Evolutionary conservation across 2,113 vertebrate species (phyloP).

Genomic region (Antechinus stuartii): DNA sequence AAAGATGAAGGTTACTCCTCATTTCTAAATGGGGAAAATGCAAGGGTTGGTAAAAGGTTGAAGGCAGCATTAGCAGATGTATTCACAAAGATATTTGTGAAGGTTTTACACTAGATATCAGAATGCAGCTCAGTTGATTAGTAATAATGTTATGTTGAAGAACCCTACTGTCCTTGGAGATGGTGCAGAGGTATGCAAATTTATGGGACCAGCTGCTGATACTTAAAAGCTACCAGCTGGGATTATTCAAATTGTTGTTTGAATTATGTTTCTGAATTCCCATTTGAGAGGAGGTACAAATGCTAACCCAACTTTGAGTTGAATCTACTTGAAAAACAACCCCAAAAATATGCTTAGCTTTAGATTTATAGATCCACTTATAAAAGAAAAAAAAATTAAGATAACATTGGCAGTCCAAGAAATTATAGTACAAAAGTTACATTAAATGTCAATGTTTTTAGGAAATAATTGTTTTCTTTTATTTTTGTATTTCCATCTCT

Average conservation of each 20-base stretch:
- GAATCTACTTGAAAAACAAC: constrained; percentile 56
- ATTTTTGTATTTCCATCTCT: not conserved
- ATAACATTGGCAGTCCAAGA: not conserved
- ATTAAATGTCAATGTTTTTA: not conserved
- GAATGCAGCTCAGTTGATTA: constrained; percentile 37
- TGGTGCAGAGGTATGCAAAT: not conserved
- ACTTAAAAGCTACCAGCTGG: constrained; percentile 33
- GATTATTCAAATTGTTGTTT: constrained; percentile 47
- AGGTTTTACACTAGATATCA: constrained; percentile 5
- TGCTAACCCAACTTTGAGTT: constrained; percentile 54
- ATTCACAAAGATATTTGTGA: not conserved
- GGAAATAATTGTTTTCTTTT: not conserved
- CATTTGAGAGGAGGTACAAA: constrained; percentile 59
- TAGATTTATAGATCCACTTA: constrained; percentile 35
- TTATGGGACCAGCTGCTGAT: constrained; percentile 32
- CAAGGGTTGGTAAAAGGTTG: not conserved
- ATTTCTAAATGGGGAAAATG: constrained; percentile 20
- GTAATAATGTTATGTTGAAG: not conserved
- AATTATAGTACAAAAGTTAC: not conserved
- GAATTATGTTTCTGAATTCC: constrained; percentile 26
- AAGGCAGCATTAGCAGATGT: constrained; percentile 6
- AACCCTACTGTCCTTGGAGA: not conserved
- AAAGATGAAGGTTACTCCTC: constrained; percentile 12
- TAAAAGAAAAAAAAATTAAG: not conserved
- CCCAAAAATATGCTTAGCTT: constrained; percentile 17